phyloP scores from a whole-genome alignment of 53 echinoderm and acorn worm species.

The Echinarachnius parma region DNA sequence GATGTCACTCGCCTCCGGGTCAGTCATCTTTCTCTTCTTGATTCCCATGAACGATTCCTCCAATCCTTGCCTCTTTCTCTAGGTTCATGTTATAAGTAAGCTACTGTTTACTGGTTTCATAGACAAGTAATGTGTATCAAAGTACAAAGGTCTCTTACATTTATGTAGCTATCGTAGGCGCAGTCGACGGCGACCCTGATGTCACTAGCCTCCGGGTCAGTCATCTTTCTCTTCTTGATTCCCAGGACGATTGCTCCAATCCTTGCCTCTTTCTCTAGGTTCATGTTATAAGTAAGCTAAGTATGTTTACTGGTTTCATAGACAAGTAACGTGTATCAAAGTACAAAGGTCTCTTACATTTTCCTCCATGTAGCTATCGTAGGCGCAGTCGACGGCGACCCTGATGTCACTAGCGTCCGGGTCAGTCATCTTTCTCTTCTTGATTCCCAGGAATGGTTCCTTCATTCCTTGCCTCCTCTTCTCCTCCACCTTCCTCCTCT shows the following conservation, averaged over 20 bases:
- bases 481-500: slow-evolving; percentile 51
- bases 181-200: slow-evolving; percentile 88
- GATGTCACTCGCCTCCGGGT: slow-evolving; percentile 81
- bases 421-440: slow-evolving; percentile 73
- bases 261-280: slow-evolving; percentile 38
- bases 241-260: slow-evolving; percentile 29
- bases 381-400: slow-evolving; percentile 83
- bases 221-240: slow-evolving; percentile 70
- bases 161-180: slow-evolving; percentile 81
- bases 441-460: slow-evolving; percentile 42
- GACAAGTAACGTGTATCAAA: too few species aligned
- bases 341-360: slow-evolving; percentile 44
- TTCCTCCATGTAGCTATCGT: slow-evolving; percentile 82
- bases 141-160: too few species aligned
- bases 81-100: too few species aligned
- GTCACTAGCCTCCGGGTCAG: slow-evolving; percentile 75
- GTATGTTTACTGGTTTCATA: too few species aligned
- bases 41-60: slow-evolving; percentile 33
- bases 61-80: slow-evolving; percentile 32
- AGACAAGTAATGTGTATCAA: too few species aligned
- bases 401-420: slow-evolving; percentile 81
- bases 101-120: too few species aligned
- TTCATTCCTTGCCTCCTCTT: slow-evolving; percentile 27
- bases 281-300: too few species aligned
- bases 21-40: slow-evolving; percentile 74